phyloP scores from a whole-genome alignment of 2,888 invertebrate genomes.

The Pristionchus japonicus region DNA sequence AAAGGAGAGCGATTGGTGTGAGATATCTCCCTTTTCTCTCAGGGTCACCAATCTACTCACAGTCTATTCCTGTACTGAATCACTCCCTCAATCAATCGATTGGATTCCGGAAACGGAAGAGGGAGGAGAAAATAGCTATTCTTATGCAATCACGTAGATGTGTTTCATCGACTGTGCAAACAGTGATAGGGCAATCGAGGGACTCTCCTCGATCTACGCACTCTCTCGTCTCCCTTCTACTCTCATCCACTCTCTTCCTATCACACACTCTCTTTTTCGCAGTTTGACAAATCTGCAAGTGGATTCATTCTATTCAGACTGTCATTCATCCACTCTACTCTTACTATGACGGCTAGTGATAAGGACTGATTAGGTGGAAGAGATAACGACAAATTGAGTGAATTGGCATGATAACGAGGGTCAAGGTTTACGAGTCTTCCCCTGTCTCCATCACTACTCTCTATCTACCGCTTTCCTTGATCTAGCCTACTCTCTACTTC shows the following conservation, averaged over 20 bases:
- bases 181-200: constrained; percentile 1
- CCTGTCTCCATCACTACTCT: neutral
- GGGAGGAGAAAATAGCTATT: neutral
- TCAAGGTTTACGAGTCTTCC: constrained; percentile 3
- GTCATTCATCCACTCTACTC: neutral
- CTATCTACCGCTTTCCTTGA: neutral
- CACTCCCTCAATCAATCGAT: constrained; percentile 8
- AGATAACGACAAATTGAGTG: neutral
- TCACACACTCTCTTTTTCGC: neutral
- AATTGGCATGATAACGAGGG: neutral
- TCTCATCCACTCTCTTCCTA: neutral
- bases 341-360: neutral
- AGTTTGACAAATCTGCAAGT: neutral
- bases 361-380: neutral
- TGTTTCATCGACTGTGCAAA: constrained; percentile 22
- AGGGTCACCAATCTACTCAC: neutral
- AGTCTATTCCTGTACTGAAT: neutral
- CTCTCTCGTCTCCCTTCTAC: neutral
- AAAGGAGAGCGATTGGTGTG: neutral
- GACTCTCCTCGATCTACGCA: neutral
- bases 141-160: constrained; percentile 5
- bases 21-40: neutral
- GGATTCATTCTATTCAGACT: neutral
- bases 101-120: neutral
- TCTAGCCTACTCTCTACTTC: neutral